Percentiles rank a stretch among this genome's conserved stretches.
phyloP scores from a whole-genome alignment of 2,113 vertebrate species.

The Montifringilla adamsi region DNA sequence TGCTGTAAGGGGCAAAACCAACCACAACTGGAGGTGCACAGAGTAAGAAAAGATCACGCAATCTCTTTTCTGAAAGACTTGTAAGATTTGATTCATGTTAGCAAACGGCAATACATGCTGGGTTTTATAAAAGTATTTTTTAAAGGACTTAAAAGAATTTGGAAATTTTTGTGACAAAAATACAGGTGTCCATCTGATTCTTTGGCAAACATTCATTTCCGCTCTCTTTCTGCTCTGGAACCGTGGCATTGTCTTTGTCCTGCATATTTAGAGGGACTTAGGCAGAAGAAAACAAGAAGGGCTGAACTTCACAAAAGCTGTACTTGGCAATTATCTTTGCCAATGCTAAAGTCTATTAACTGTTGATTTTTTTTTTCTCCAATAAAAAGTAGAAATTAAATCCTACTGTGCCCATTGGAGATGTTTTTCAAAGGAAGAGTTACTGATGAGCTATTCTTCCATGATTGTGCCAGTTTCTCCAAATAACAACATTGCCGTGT shows the following conservation, averaged over 20 bases:
- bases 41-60: neutral
- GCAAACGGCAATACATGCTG: neutral
- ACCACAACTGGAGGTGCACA: neutral
- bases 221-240: neutral
- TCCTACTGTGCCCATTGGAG: constrained; percentile 6
- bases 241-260: neutral
- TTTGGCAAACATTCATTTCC: neutral
- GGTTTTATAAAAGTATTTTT: neutral
- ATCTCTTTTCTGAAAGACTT: neutral
- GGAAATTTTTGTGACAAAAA: neutral
- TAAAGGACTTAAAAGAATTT: neutral
- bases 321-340: neutral
- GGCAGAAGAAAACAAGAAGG: neutral
- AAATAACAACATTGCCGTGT: neutral
- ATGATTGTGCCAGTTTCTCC: neutral
- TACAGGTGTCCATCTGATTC: neutral
- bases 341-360: neutral
- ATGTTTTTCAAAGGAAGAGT: constrained; percentile 1
- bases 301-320: neutral
- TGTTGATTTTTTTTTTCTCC: neutral
- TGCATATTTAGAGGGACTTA: neutral
- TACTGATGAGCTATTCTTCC: constrained; percentile 21
- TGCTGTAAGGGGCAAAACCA: neutral
- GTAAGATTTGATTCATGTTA: neutral
- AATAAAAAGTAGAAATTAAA: constrained; percentile 38